These are phyloP conservation scores for Crypturellus tataupa DNA, from an alignment of 2,797 vertebrate genomes.

Conservation along the genomic window DNA sequence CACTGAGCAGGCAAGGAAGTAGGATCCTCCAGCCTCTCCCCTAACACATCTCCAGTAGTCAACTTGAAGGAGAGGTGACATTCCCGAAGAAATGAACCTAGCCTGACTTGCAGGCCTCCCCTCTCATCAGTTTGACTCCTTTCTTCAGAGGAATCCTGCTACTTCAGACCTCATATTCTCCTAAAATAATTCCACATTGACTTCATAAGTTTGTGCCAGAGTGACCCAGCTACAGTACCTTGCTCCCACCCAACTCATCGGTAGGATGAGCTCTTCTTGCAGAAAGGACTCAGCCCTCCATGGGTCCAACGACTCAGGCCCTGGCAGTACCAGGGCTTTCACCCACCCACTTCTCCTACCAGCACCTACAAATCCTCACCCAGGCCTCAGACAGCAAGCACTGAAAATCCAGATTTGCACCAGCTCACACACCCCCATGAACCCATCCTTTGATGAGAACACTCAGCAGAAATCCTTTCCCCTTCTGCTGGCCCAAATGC, in stretches of 20 bases:
- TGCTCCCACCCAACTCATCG: not conserved
- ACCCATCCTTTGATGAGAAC: not conserved
- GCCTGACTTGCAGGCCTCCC: not conserved
- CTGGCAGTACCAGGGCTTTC: not conserved
- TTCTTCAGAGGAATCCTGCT: not conserved
- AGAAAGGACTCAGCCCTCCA: not conserved
- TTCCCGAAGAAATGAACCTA: not conserved
- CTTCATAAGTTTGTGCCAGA: not conserved
- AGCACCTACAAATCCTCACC: not conserved
- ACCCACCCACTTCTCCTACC: not conserved
- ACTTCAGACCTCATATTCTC: not conserved
- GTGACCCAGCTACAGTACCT: not conserved
- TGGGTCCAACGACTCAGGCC: not conserved
- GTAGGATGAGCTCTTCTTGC: not conserved
- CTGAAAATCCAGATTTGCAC: not conserved
- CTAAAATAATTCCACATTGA: not conserved
- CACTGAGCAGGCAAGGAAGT: not conserved
- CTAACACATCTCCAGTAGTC: not conserved
- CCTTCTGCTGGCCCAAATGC: not conserved
- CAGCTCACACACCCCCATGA: accelerated
- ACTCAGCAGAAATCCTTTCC: not conserved
- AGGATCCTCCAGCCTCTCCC: not conserved
- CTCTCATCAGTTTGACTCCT: not conserved
- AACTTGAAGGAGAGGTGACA: not conserved
- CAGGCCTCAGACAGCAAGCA: not conserved